phyloP scores from a whole-genome alignment of 1,140 invertebrate genomes.

The Trissolcus basalis region DNA sequence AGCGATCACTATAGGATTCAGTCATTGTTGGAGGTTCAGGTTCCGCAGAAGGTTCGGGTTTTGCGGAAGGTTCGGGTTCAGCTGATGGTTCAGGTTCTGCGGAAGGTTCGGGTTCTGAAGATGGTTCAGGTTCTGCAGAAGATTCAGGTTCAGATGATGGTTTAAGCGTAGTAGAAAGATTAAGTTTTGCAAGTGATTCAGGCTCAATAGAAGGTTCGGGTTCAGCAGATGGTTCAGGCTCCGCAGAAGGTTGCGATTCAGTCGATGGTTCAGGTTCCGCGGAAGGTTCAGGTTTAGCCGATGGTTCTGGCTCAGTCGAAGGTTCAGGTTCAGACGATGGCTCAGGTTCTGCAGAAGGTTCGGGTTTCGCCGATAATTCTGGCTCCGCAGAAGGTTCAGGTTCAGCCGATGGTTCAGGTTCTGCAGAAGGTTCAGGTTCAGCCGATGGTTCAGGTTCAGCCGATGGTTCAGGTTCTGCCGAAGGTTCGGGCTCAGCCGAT shows the following conservation, averaged over 20 bases:
- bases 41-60: conserved; percentile 59
- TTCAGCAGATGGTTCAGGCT: conserved; percentile 53
- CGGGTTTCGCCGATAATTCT: conserved; percentile 59
- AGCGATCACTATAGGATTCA: too few relatives aligned
- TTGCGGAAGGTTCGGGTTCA: conserved; percentile 24
- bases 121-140: conserved; percentile 60
- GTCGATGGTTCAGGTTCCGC: conserved; percentile 38
- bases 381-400: conserved; percentile 60
- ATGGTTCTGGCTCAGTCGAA: conserved; percentile 47
- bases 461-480: conserved; percentile 59
- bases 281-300: conserved; percentile 59
- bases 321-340: conserved; percentile 39
- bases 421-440: conserved; percentile 61
- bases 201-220: conserved; percentile 29
- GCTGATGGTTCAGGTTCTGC: conserved; percentile 59
- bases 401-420: conserved; percentile 26
- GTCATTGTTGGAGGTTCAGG: conserved; percentile 53
- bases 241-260: conserved; percentile 56
- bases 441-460: conserved; percentile 38
- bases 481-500: conserved; percentile 54
- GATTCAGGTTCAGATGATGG: conserved; percentile 54
- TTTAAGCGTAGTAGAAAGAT: conserved; percentile 61
- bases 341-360: conserved; percentile 44
- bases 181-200: conserved; percentile 33
- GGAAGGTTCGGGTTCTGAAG: conserved; percentile 36